phyloP scores from a whole-genome alignment of 2,888 invertebrate genomes.

The Seladonia tumulorum region DNA sequence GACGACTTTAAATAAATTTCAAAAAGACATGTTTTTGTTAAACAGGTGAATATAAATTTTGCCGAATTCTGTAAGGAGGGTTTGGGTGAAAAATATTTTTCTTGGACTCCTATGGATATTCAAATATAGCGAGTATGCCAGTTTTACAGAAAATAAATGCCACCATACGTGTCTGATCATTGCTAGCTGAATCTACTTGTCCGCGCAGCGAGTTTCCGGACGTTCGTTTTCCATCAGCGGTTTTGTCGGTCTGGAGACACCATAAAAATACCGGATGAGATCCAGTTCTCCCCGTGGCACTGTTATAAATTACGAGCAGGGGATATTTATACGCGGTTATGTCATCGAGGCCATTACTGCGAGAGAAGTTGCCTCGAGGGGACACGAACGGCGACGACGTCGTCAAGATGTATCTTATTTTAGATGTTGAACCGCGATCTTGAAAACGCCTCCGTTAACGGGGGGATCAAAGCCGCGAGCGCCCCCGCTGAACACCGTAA shows the following conservation, averaged over 20 bases:
- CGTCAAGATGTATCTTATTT: slow-evolving; percentile 34
- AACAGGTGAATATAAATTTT: no score
- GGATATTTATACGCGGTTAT: slow-evolving; percentile 32
- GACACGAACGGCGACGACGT: background rate
- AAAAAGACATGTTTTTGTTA: no score
- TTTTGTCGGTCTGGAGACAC: background rate
- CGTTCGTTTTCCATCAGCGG: background rate
- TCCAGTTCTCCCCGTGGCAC: background rate
- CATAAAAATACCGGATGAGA: background rate
- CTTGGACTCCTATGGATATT: no score
- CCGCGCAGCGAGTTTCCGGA: background rate
- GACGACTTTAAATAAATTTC: no score
- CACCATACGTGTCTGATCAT: no score
- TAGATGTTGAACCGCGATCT: slow-evolving; percentile 41
- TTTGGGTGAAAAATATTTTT: no score
- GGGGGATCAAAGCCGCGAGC: slow-evolving; percentile 28
- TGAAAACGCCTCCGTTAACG: slow-evolving; percentile 25
- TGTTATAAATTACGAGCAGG: slow-evolving; percentile 33
- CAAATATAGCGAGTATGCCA: no score
- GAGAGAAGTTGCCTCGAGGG: slow-evolving; percentile 12
- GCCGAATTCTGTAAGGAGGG: no score
- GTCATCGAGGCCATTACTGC: slow-evolving; percentile 18
- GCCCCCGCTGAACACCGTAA: background rate
- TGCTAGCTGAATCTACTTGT: no score
- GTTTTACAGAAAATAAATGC: no score